phyloP scores from a whole-genome alignment of 1,140 invertebrate species.

The Drosophila equinoxialis region DNA sequence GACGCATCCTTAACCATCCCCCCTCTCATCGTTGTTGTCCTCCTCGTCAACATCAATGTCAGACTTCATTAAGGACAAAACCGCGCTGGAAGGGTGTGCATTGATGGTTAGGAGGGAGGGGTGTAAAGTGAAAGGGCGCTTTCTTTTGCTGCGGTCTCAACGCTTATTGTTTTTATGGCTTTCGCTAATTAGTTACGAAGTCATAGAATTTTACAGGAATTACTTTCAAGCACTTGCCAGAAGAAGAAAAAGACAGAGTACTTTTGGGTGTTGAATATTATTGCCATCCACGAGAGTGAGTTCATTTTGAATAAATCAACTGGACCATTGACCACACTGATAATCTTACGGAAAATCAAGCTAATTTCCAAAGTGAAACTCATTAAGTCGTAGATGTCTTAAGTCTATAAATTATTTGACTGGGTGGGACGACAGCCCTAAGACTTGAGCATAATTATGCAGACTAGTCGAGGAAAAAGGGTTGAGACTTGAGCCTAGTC shows the following conservation, averaged over 20 bases:
- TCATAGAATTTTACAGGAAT: slow-evolving; percentile 81
- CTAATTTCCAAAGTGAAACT: slow-evolving; percentile 5
- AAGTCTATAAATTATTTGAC: slow-evolving; percentile 59
- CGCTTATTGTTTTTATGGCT: slow-evolving; percentile 81
- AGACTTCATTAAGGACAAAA: slow-evolving; percentile 68
- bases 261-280: slow-evolving; percentile 7
- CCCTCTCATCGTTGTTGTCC: not conserved
- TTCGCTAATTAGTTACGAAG: slow-evolving; percentile 82
- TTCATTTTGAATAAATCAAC: not conserved
- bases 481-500: slow-evolving; percentile 23
- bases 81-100: slow-evolving; percentile 37
- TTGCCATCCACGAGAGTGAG: not conserved
- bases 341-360: not conserved
- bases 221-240: slow-evolving; percentile 43
- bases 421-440: slow-evolving; percentile 19
- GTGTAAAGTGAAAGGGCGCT: slow-evolving; percentile 27
- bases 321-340: slow-evolving; percentile 41
- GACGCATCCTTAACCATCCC: slow-evolving; percentile 11
- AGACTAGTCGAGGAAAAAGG: slow-evolving; percentile 31
- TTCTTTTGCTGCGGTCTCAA: slow-evolving; percentile 28
- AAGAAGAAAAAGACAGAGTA: no score
- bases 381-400: slow-evolving; percentile 32
- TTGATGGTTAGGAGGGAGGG: slow-evolving; percentile 6
- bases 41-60: slow-evolving; percentile 63
- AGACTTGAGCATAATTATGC: slow-evolving; percentile 62